Evolutionary conservation across 53 echinoderm and acorn worm species (phyloP).

Genomic region (Astropecten irregularis): DNA sequence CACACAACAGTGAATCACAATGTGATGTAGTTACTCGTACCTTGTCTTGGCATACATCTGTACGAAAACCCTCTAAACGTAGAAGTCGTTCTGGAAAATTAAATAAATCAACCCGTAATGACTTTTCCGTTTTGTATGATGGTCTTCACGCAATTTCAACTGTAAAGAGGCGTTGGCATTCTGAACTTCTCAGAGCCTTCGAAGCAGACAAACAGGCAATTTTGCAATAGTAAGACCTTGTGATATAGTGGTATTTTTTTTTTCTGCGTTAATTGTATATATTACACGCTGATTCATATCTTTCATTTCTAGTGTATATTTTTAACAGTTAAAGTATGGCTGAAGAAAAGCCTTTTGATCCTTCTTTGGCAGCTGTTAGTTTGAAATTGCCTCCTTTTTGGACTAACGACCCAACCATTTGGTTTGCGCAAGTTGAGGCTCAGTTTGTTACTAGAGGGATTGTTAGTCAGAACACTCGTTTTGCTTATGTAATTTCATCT

Average conservation of each 20-base stretch:
- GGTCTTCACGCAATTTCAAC: constrained; percentile 17
- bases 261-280: no score
- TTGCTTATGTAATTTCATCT: neutral
- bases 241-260: no score
- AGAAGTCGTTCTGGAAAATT: neutral
- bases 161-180: neutral
- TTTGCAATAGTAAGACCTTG: no score
- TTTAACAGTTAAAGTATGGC: neutral
- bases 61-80: neutral
- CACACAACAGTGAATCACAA: neutral
- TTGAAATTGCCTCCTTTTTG: neutral
- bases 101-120: neutral
- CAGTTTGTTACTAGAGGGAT: neutral
- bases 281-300: no score
- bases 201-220: no score
- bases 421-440: constrained; percentile 13
- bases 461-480: neutral
- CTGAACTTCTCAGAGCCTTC: no score
- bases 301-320: neutral
- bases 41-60: neutral
- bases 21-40: neutral
- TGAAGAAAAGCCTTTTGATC: neutral
- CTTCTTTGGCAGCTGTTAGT: neutral
- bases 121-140: constrained; percentile 23
- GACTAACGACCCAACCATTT: neutral